phyloP scores from a whole-genome alignment of 2,888 invertebrate species.

The Philhelius pedissequus region DNA sequence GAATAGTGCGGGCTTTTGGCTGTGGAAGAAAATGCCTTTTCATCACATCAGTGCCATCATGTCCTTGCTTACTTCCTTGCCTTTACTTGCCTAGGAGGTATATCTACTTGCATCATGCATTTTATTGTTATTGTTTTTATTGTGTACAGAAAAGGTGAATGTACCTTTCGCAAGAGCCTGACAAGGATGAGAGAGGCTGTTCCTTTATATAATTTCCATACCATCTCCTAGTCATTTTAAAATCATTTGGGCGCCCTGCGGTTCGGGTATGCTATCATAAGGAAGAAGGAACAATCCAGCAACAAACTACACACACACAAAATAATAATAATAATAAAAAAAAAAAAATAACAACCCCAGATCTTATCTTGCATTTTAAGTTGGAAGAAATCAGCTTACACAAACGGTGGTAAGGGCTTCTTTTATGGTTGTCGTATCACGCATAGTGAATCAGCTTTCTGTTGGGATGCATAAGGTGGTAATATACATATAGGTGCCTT shows the following conservation, averaged over 20 bases:
- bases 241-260: constrained; percentile 48
- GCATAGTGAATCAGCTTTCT: constrained; percentile 34
- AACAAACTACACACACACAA: too few relatives aligned
- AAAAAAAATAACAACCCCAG: neutral
- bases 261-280: constrained; percentile 19
- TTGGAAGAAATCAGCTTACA: constrained; percentile 64
- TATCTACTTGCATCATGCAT: constrained; percentile 55
- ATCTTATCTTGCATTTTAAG: constrained; percentile 63
- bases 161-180: constrained; percentile 29
- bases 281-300: neutral
- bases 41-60: constrained; percentile 60
- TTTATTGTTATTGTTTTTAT: constrained; percentile 66
- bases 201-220: constrained; percentile 54
- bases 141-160: constrained; percentile 60
- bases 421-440: constrained; percentile 46
- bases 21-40: constrained; percentile 35
- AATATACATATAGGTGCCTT: neutral
- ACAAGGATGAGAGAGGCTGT: constrained; percentile 36
- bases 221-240: constrained; percentile 16
- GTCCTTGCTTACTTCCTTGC: constrained; percentile 42
- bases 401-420: constrained; percentile 10
- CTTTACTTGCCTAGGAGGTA: neutral
- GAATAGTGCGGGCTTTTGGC: constrained; percentile 3
- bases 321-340: too few relatives aligned
- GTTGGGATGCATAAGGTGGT: neutral